These are phyloP conservation scores for Hippocampus guttulatus DNA, from an alignment of 2,113 vertebrate species.

Conservation along the genomic window DNA sequence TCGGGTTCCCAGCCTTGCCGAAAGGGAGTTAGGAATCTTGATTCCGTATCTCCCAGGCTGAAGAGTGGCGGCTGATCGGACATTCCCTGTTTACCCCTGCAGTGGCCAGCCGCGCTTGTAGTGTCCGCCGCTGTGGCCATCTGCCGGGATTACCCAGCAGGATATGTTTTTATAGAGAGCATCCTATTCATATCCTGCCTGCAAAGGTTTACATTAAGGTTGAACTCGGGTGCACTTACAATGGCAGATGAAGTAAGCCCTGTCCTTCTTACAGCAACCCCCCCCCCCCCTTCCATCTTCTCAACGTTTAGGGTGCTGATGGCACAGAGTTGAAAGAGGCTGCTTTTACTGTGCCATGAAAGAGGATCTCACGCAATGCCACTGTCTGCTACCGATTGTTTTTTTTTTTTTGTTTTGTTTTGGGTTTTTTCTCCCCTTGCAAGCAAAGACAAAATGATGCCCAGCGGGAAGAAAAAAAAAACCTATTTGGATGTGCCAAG, in stretches of 20 bases:
- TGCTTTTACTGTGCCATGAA: constrained; percentile 65
- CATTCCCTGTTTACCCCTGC: constrained; percentile 48
- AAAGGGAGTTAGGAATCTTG: constrained; percentile 61
- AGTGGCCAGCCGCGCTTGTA: constrained; percentile 45
- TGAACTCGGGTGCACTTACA: constrained; percentile 77
- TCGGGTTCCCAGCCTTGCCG: constrained; percentile 74
- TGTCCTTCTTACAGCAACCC: constrained; percentile 65
- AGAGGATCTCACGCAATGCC: constrained; percentile 71
- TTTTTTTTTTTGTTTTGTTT: constrained; percentile 19
- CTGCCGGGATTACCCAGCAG: constrained; percentile 73
- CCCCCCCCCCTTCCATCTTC: constrained; percentile 55
- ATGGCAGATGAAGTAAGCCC: constrained; percentile 68
- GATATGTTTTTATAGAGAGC: constrained; percentile 70
- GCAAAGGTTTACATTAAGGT: constrained; percentile 76
- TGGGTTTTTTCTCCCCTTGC: constrained; percentile 7
- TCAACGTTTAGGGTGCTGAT: constrained; percentile 67
- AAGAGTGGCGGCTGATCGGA: constrained; percentile 49
- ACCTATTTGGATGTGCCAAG: constrained; percentile 74
- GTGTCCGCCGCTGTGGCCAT: constrained; percentile 68
- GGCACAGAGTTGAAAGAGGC: constrained; percentile 59
- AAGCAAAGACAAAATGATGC: constrained; percentile 55
- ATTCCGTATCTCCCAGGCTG: constrained; percentile 52
- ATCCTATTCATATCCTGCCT: constrained; percentile 72
- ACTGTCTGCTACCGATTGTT: constrained; percentile 66
- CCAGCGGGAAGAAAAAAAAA: constrained; percentile 54